Evolutionary conservation across 2,888 invertebrate species (phyloP).

Genomic region (Rhogogaster chlorosoma): DNA sequence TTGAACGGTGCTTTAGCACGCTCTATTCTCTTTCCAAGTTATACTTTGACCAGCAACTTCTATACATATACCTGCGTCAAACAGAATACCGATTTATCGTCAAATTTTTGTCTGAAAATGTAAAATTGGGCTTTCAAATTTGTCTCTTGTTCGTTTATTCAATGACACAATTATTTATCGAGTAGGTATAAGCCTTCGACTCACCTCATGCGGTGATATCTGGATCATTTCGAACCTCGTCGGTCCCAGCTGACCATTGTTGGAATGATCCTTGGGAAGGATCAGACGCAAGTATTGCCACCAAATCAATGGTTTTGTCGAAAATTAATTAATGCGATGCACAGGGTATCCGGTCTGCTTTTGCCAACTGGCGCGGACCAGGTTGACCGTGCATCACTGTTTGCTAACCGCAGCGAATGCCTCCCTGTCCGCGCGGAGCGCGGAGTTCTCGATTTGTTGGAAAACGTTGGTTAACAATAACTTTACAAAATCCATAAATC

Average conservation of each 20-base stretch:
- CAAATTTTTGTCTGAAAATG: not conserved
- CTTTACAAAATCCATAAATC: not conserved
- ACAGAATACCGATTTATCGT: not conserved
- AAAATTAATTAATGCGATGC: slow-evolving; percentile 51
- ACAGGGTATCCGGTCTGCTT: slow-evolving; percentile 6
- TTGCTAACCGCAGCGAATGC: slow-evolving; percentile 12
- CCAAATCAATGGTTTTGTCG: slow-evolving; percentile 46
- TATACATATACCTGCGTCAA: not conserved
- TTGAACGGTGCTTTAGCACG: not conserved
- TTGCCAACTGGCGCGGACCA: slow-evolving; percentile 39
- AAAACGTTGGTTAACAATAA: not conserved
- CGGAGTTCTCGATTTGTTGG: slow-evolving; percentile 25
- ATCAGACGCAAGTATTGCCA: not conserved
- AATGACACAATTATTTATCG: not conserved
- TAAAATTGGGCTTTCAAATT: not conserved
- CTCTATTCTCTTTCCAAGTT: not conserved
- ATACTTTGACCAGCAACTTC: not conserved
- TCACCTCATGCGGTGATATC: not conserved
- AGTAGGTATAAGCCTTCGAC: not conserved
- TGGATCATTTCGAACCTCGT: slow-evolving; percentile 13
- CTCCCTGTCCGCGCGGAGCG: slow-evolving; percentile 1
- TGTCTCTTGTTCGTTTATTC: not conserved
- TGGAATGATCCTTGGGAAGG: not conserved
- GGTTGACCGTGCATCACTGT: slow-evolving; percentile 42
- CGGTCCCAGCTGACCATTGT: slow-evolving; percentile 22